A percentile compares a stretch with the other conserved stretches of the same genome.
Evolutionary conservation across 2,888 invertebrate species (phyloP).

Genomic region (Stenchaetothrips biformis): DNA sequence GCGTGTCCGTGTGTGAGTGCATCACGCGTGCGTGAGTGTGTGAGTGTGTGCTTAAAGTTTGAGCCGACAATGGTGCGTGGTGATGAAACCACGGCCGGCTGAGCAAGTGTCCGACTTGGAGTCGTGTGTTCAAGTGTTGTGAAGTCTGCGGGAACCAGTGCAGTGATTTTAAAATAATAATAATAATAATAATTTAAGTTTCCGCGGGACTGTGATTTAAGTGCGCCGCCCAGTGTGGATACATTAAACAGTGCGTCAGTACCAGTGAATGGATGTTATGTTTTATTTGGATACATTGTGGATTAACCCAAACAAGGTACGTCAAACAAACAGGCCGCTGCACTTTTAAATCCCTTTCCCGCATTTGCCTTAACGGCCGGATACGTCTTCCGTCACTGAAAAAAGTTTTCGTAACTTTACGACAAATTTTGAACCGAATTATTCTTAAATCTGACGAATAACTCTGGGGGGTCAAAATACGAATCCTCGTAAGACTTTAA

Average conservation of each 20-base stretch:
- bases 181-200: neutral
- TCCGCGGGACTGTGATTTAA: neutral
- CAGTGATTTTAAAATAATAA: neutral
- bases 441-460: too few relatives aligned
- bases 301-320: conserved; percentile 11
- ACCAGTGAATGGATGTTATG: conserved; percentile 18
- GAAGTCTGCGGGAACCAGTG: neutral
- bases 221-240: conserved; percentile 6
- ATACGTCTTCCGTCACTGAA: too few relatives aligned
- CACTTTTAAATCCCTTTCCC: too few relatives aligned
- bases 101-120: neutral
- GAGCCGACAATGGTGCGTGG: neutral
- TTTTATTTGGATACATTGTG: conserved; percentile 19
- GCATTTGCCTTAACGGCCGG: too few relatives aligned
- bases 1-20: neutral
- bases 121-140: neutral
- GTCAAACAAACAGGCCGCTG: neutral
- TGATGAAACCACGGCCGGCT: neutral
- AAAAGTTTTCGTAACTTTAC: too few relatives aligned
- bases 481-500: too few relatives aligned
- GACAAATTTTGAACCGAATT: too few relatives aligned
- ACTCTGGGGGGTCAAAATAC: too few relatives aligned
- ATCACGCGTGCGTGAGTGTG: neutral
- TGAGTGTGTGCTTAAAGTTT: neutral
- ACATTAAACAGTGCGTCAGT: conserved; percentile 2